Conservation (phyloP, 2,797 vertebrate genomes). For the Botia almorhae region DNA sequence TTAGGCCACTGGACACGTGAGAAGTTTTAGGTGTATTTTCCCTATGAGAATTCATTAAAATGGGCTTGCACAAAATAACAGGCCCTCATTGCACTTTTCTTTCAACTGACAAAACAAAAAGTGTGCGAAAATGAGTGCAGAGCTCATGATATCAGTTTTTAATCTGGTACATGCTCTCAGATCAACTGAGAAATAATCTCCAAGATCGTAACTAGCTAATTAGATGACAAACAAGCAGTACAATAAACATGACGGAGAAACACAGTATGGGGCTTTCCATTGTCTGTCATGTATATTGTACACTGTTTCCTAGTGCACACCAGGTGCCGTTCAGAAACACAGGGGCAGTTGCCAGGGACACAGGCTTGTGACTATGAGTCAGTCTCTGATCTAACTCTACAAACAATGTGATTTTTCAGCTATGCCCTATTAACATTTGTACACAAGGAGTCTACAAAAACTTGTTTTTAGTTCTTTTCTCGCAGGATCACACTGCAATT, state of each 20-base stretch:
- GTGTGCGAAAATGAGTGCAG: slow-evolving; percentile 4
- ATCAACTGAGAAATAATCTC: slow-evolving; percentile 56
- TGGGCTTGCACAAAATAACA: background rate
- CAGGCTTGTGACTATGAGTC: slow-evolving; percentile 51
- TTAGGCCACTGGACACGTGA: slow-evolving; percentile 4
- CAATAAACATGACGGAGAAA: slow-evolving; percentile 25
- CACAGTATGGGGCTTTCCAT: background rate
- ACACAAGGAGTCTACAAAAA: background rate
- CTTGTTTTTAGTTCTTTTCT: background rate
- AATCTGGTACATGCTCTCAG: slow-evolving; percentile 52
- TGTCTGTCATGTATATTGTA: slow-evolving; percentile 9
- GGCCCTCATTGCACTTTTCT: slow-evolving; percentile 53
- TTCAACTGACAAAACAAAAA: slow-evolving; percentile 19
- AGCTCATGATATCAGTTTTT: slow-evolving; percentile 34
- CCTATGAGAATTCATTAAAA: background rate
- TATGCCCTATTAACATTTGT: slow-evolving; percentile 5
- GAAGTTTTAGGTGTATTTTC: background rate
- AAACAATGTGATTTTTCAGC: slow-evolving; percentile 47
- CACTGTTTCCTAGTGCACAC: slow-evolving; percentile 56
- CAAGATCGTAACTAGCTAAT: slow-evolving; percentile 35
- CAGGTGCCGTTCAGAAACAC: slow-evolving; percentile 50
- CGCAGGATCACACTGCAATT: slow-evolving; percentile 5
- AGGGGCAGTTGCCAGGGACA: slow-evolving; percentile 28
- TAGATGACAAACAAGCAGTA: slow-evolving; percentile 33
- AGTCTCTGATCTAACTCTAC: slow-evolving; percentile 45